These are phyloP conservation scores for Polyodon spathula DNA, from an alignment of 2,113 vertebrate species.

Conservation along the genomic window DNA sequence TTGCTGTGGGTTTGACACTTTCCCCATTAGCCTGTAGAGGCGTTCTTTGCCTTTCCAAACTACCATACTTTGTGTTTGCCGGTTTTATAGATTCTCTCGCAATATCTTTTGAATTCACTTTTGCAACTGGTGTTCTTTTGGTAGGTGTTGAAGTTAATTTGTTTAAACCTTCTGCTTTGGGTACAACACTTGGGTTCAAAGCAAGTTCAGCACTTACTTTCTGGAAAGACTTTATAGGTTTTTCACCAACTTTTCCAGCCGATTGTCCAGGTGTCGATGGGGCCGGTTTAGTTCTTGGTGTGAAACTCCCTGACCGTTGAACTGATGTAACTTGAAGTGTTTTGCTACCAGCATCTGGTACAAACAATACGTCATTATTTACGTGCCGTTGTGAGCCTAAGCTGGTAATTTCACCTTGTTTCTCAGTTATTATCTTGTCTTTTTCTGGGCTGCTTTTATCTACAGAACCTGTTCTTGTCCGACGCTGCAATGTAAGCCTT, in stretches of 20 bases:
- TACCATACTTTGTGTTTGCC: constrained; percentile 26
- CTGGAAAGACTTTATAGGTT: neutral
- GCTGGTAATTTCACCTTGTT: constrained; percentile 13
- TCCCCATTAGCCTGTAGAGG: constrained; percentile 27
- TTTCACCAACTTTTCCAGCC: constrained; percentile 10
- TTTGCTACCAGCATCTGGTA: constrained; percentile 23
- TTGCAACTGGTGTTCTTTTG: constrained; percentile 40
- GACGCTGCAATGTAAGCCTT: constrained; percentile 50
- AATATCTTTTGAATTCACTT: constrained; percentile 34
- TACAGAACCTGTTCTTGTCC: constrained; percentile 36
- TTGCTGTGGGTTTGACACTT: constrained; percentile 17
- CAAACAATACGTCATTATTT: constrained; percentile 23
- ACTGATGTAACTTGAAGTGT: constrained; percentile 1
- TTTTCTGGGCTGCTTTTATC: constrained; percentile 27
- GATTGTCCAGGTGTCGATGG: neutral
- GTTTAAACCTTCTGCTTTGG: constrained; percentile 16
- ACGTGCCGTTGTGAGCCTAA: constrained; percentile 7
- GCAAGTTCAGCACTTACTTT: constrained; percentile 5
- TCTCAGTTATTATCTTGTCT: neutral
- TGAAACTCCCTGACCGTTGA: constrained; percentile 32
- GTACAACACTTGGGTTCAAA: constrained; percentile 1
- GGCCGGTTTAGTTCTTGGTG: neutral
- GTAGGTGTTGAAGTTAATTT: constrained; percentile 35
- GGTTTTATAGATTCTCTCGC: constrained; percentile 35
- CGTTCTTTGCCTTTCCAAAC: constrained; percentile 43